Conservation (phyloP, 2,113 vertebrate genomes). For the Sceloporus undulatus region DNA sequence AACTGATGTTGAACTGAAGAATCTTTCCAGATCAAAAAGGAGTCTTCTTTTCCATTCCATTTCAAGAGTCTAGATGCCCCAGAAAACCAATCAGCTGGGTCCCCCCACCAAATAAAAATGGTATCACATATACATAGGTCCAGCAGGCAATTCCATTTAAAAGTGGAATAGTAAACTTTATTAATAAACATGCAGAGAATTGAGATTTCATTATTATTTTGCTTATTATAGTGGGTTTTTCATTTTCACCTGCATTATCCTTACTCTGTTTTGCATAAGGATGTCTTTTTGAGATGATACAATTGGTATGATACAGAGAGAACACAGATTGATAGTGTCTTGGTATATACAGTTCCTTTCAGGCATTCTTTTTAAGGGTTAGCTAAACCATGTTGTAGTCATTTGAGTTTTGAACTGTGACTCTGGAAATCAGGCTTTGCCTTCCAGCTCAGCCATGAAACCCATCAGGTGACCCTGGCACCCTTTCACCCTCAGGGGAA, state of each 20-base stretch:
- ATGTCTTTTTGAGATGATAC: not conserved
- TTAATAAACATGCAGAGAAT: not conserved
- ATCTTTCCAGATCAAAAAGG: no score
- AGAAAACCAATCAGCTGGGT: not conserved
- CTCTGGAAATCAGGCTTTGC: no score
- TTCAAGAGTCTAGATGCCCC: not conserved
- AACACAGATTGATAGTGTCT: not conserved
- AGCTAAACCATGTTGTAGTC: no score
- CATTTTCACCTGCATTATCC: not conserved
- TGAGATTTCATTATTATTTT: not conserved
- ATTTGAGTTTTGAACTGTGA: no score
- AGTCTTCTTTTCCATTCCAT: not conserved
- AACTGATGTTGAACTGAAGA: not conserved
- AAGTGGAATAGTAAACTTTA: not conserved
- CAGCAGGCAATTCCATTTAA: not conserved
- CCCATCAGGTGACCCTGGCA: no score
- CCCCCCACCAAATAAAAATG: no score
- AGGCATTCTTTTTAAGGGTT: no score
- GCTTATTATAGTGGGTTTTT: fast-evolving
- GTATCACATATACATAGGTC: not conserved
- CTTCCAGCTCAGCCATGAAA: no score
- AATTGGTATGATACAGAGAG: not conserved
- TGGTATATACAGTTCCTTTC: no score
- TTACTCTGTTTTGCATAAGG: not conserved
- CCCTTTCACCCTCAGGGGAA: no score